Base-by-base conservation (phyloP, 1,140 invertebrate genomes). In the Phocides pigmalion region DNA sequence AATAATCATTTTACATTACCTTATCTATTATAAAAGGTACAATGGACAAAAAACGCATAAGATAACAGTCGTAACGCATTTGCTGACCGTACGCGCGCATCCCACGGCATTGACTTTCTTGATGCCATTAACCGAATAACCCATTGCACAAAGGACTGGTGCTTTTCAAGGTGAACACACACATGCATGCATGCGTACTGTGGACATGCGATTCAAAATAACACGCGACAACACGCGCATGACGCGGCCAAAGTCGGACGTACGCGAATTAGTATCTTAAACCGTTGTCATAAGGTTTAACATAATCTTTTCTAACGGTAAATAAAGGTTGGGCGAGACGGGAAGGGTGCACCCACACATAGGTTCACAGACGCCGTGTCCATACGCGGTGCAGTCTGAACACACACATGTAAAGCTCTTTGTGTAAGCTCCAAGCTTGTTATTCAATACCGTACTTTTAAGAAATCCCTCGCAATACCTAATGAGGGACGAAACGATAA, bases 41-140 rank as follows among this genome's bases (percentile, higher is more conserved):
- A 39, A 59, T 46, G 41, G 15, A 41, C 12, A 25, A 28, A 19
- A 59, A 2, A n/a, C 14, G 14, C 15, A 32, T 5, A 15, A 64
- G 17, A 46, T 46, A 50, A 19, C 14, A 2, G 19, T 4, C 17
- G n/a, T 5, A 46, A 4, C 49, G 61, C 19, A 46, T 75, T 46
- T 86, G 84, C 79, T 71, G 74, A 81, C 86, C 66, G 62, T 90
- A 84, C 81, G 50, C 66, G 64, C 74, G 76, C 84, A 86, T 88
- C 84, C 66, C 82, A 82, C 87, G 87, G 85, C 88, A 89, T 90
- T 90, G 88, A 90, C 85, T 89, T 84, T 82, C 82, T 87, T 84
- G 86, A 76, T 87, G 88, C 85, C 87, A 89, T 89, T 90, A 90
- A 90, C 88, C 88, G 88, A 90, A 90, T 90, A 88, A 89, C 88